These are phyloP conservation scores for Cebidichthys violaceus DNA, from an alignment of 2,113 vertebrate genomes.

Conservation along the genomic window DNA sequence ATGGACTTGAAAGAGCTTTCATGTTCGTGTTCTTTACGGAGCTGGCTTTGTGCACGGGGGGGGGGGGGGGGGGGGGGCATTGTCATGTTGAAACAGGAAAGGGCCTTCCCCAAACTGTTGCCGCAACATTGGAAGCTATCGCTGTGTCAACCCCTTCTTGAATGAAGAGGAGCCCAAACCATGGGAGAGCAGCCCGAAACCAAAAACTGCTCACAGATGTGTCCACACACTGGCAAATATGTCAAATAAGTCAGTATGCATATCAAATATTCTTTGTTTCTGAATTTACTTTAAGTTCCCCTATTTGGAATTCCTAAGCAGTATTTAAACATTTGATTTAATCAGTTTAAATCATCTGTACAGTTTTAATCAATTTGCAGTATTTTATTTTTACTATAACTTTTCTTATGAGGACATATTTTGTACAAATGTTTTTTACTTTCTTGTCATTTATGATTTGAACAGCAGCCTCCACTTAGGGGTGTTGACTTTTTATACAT, in stretches of 20 bases:
- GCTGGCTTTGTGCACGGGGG: too few species aligned
- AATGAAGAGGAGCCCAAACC: not conserved
- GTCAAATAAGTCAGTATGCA: not conserved
- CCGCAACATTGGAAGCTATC: slow-evolving; percentile 4
- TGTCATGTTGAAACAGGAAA: slow-evolving; percentile 33
- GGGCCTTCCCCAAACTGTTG: slow-evolving; percentile 1
- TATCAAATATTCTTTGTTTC: not conserved
- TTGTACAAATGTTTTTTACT: not conserved
- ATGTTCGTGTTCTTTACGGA: too few species aligned
- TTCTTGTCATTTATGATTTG: not conserved
- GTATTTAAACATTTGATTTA: not conserved
- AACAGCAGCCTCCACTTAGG: not conserved
- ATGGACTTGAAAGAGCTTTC: not conserved
- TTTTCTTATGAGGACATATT: not conserved
- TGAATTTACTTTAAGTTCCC: not conserved
- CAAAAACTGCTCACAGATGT: slow-evolving; percentile 5
- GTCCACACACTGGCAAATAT: not conserved
- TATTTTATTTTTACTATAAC: not conserved
- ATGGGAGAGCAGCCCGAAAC: not conserved
- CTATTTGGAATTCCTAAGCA: not conserved
- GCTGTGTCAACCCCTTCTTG: too few species aligned
- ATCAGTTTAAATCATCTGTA: not conserved
- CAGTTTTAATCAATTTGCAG: not conserved
- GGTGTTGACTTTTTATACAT: too few species aligned
- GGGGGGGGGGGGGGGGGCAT: not conserved